phyloP scores from a whole-genome alignment of 1,140 invertebrate species.

The Diorhabda carinulata region DNA sequence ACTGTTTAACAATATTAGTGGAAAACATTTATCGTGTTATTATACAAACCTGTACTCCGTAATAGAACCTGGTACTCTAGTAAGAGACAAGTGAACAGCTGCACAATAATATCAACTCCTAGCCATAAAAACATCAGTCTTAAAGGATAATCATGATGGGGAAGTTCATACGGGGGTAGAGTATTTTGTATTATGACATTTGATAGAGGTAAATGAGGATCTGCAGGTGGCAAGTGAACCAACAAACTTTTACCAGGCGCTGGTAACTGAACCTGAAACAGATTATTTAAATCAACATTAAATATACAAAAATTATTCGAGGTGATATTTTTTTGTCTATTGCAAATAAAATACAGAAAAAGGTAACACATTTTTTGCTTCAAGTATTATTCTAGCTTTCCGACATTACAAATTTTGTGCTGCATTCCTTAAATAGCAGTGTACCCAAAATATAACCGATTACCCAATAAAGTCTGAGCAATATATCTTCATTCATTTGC shows the following conservation, averaged over 20 bases:
- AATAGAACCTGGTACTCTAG: constrained; percentile 96
- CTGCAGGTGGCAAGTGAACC: constrained; percentile 71
- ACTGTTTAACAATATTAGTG: not conserved
- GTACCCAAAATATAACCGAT: too few relatives aligned
- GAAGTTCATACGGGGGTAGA: constrained; percentile 72
- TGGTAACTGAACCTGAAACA: constrained; percentile 76
- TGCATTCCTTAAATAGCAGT: too few relatives aligned
- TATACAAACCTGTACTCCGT: constrained; percentile 73
- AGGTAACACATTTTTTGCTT: too few relatives aligned
- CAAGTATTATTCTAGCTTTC: too few relatives aligned
- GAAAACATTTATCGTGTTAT: not conserved
- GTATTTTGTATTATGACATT: constrained; percentile 70
- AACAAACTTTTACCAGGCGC: constrained; percentile 79
- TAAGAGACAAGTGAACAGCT: constrained; percentile 92
- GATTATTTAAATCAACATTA: not conserved
- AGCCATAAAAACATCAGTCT: constrained; percentile 82
- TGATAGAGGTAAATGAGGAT: constrained; percentile 66
- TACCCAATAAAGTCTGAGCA: too few relatives aligned
- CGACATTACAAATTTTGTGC: too few relatives aligned
- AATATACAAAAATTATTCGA: not conserved
- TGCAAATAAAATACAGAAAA: too few relatives aligned
- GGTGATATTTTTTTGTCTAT: not conserved
- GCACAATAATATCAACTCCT: constrained; percentile 85
- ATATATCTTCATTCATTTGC: too few relatives aligned
- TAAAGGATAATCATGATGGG: constrained; percentile 90